Conservation (phyloP, 2,113 vertebrate genomes). For the Thermophis baileyi region DNA sequence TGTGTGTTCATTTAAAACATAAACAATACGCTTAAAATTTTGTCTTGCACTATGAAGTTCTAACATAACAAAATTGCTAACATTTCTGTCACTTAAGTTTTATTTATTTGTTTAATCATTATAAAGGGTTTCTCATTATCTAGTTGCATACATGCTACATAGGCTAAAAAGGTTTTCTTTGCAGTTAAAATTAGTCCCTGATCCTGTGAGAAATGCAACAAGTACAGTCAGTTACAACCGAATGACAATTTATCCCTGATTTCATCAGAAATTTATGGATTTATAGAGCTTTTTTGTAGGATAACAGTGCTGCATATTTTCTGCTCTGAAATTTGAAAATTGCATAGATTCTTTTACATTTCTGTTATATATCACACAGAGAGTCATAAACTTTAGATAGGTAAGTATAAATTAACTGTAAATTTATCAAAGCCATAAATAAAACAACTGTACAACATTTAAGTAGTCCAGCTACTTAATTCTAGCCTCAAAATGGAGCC, state of each 20-base stretch:
- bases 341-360: not conserved
- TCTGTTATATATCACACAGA: not conserved
- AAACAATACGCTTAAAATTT: not conserved
- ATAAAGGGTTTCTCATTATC: not conserved
- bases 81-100: not conserved
- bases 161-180: not conserved
- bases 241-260: not conserved
- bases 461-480: slow-evolving; percentile 13
- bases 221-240: not conserved
- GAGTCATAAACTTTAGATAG: not conserved
- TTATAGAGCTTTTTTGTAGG: not conserved
- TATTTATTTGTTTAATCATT: not conserved
- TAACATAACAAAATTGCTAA: not conserved
- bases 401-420: not conserved
- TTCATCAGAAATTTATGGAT: not conserved
- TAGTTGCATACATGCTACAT: not conserved
- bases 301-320: not conserved
- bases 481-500: not conserved
- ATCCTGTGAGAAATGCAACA: slow-evolving; percentile 6
- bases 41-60: not conserved
- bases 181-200: not conserved
- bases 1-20: not conserved
- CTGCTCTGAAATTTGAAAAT: not conserved
- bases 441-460: not conserved
- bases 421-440: slow-evolving; percentile 1